Evolutionary conservation across 30 jellyfish, hydroid and myxozoan genomes (phyloP), one percentile per base, ranked within the genome.

Genomic region (Cassiopea andromeda): DNA sequence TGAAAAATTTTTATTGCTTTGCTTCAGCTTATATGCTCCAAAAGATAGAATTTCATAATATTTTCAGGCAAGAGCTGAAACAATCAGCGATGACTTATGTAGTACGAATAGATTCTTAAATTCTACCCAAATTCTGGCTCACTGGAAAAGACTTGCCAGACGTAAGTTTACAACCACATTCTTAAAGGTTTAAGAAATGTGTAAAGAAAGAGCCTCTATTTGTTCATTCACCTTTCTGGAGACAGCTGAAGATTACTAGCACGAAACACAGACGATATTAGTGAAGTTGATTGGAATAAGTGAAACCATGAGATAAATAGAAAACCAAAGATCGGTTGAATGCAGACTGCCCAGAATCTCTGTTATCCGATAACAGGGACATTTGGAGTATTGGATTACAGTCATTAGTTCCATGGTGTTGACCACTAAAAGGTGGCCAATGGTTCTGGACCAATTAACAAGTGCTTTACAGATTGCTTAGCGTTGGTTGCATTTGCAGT

Each of bases 281-380:
- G 54, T 8, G 6, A 7, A 2, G 79, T 15, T 70, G 79, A 70
- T 70, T 48, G 50, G 79, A 5, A 70, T 70, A 7, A 70, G 17
- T 70, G 79, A 70, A 70, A 17, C 50, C 79, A 70, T 70, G 79
- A 70, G 79, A 19, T 70, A 15, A 70, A 43, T n/a, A 19, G 50
- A 70, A 70, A 70, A 70, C 79, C 79, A 70, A 70, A 70, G 79
- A 70, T 70, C 19, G 79, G 79, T 70, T 70, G 79, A 7, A 17
- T 19, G 27, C 50, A 70, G 7, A 70, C n/a, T 70, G 27, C 50
- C 1, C 79, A 2, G 54, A 70, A 70, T 70, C 79, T 19, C 79
- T 43, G 49, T 70, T 7, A 70, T 70, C 79, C 54, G 79, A 70
- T 70, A 70, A 19, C 18, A 70, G 54, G 9, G 3, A 17, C 79